Evolutionary conservation across 2,888 invertebrate genomes (phyloP).

Genomic region (Epiblema foenella): DNA sequence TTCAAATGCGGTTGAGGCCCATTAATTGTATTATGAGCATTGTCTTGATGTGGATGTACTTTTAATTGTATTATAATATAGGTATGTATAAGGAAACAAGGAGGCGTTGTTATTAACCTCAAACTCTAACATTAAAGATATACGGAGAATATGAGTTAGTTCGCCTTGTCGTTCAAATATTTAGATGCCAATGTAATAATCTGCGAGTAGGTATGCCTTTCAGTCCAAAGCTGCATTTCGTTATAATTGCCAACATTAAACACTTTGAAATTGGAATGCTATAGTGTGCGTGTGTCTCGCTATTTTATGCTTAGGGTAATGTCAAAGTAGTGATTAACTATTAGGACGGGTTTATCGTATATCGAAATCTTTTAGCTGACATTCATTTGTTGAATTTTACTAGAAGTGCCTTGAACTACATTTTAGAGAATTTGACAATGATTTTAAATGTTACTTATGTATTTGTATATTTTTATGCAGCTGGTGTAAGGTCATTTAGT

Average conservation of each 20-base stretch:
- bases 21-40: constrained; percentile 10
- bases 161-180: constrained; percentile 13
- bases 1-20: neutral
- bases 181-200: neutral
- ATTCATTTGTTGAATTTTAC: constrained; percentile 31
- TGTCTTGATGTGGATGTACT: constrained; percentile 10
- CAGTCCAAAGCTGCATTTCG: constrained; percentile 11
- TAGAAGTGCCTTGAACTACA: constrained; percentile 41
- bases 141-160: neutral
- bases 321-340: constrained; percentile 26
- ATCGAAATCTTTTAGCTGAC: constrained; percentile 6
- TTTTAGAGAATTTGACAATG: constrained; percentile 44
- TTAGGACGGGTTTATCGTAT: constrained; percentile 28
- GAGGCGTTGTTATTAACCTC: constrained; percentile 4
- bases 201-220: constrained; percentile 27
- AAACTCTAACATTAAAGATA: neutral
- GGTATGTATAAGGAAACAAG: neutral
- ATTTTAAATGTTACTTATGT: constrained; percentile 1
- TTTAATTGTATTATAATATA: neutral
- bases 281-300: constrained; percentile 30
- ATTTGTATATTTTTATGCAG: constrained; percentile 16
- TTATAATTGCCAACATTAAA: constrained; percentile 12
- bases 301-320: constrained; percentile 31
- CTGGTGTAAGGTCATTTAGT: constrained; percentile 5
- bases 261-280: constrained; percentile 18